A percentile compares a stretch with the other conserved stretches of the same genome.
Evolutionary conservation across 2,797 vertebrate species (phyloP).

Genomic region (Lacerta agilis): DNA sequence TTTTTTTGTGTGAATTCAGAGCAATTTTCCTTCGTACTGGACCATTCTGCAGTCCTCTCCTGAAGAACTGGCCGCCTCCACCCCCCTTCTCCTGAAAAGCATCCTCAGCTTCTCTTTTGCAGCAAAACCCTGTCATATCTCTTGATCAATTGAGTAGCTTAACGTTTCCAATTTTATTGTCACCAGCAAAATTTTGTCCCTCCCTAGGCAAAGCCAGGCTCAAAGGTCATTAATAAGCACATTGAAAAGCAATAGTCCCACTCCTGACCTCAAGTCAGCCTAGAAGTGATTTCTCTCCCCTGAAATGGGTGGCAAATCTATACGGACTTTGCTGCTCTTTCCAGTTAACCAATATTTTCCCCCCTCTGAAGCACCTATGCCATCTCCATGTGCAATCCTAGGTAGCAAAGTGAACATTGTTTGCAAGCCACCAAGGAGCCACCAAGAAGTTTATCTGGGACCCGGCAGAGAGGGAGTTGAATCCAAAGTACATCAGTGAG

Average conservation of each 20-base stretch:
- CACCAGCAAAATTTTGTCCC: neutral
- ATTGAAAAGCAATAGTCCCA: constrained; percentile 14
- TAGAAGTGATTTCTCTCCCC: neutral
- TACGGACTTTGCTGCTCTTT: neutral
- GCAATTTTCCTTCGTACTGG: neutral
- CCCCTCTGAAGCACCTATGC: neutral
- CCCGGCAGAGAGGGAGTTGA: neutral
- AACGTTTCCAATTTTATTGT: neutral
- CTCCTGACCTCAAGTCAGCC: neutral
- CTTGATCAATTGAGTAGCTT: neutral
- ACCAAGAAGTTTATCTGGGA: neutral
- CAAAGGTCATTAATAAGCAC: constrained; percentile 5
- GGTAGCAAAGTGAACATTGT: neutral
- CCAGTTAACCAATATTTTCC: neutral
- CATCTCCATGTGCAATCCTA: neutral
- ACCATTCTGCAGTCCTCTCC: neutral
- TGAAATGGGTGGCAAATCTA: neutral
- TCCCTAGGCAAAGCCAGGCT: neutral
- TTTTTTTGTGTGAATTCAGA: neutral
- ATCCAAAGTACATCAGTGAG: neutral
- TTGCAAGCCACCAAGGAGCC: neutral
- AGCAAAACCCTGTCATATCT: constrained; percentile 5
- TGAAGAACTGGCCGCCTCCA: neutral
- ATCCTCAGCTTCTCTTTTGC: neutral
- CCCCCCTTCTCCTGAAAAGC: neutral